phyloP scores from a whole-genome alignment of 1,140 invertebrate species.

The Heliothis subflexa region DNA sequence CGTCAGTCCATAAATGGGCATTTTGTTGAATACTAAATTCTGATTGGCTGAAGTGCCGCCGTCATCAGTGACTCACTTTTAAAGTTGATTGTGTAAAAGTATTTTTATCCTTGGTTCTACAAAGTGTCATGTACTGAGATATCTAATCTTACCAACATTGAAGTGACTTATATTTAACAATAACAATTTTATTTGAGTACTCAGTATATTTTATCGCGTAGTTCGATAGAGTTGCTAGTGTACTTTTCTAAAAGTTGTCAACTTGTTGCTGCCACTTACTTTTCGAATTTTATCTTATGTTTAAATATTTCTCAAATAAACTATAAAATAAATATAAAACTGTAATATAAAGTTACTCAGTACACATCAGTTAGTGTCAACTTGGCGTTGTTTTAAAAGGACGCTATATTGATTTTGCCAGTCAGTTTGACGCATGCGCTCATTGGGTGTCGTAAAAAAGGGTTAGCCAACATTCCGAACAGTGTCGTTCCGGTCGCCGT shows the following conservation, averaged over 20 bases:
- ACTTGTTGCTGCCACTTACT: slow-evolving; percentile 56
- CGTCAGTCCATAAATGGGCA: slow-evolving; percentile 82
- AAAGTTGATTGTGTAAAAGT: slow-evolving; percentile 58
- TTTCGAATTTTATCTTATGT: slow-evolving; percentile 14
- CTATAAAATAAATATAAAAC: slow-evolving; percentile 26
- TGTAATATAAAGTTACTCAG: slow-evolving; percentile 36
- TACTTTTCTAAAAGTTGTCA: slow-evolving; percentile 72
- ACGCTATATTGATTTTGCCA: slow-evolving; percentile 67
- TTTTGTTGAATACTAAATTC: slow-evolving; percentile 75
- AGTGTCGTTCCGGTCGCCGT: slow-evolving; percentile 85
- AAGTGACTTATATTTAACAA: slow-evolving; percentile 63
- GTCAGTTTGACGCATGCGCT: slow-evolving; percentile 84
- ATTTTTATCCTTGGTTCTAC: slow-evolving; percentile 57
- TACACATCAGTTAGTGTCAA: slow-evolving; percentile 24
- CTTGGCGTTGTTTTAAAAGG: slow-evolving; percentile 52
- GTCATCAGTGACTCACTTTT: slow-evolving; percentile 80
- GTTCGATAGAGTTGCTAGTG: slow-evolving; percentile 60
- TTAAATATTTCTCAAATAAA: slow-evolving; percentile 8
- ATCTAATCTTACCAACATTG: slow-evolving; percentile 67
- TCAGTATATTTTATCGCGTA: slow-evolving; percentile 58
- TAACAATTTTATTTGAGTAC: slow-evolving; percentile 56
- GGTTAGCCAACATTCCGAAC: slow-evolving; percentile 80
- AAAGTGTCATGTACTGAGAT: slow-evolving; percentile 63
- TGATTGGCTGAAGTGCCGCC: slow-evolving; percentile 75
- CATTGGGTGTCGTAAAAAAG: slow-evolving; percentile 76